These are phyloP conservation scores for Thumatha senex DNA, from an alignment of 2,888 invertebrate species.

Conservation along the genomic window DNA sequence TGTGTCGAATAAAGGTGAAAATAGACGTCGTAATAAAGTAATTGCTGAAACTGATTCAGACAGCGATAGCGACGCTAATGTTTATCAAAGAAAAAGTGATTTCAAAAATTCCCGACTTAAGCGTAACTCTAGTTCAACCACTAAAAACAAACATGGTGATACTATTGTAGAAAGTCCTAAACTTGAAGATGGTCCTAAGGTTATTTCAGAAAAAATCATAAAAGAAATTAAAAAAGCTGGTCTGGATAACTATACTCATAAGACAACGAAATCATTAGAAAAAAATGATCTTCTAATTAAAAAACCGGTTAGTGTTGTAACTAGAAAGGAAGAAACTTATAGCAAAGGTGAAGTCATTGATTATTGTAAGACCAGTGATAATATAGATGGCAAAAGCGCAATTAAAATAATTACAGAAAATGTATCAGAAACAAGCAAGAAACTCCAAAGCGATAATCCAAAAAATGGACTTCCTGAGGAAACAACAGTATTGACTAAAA, in stretches of 20 bases:
- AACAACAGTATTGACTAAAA: constrained; percentile 52
- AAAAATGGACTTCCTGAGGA: constrained; percentile 41
- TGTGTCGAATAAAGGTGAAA: constrained; percentile 78
- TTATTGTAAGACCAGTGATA: constrained; percentile 32
- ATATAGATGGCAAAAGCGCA: constrained; percentile 15
- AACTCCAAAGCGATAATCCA: constrained; percentile 30
- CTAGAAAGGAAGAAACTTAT: constrained; percentile 42
- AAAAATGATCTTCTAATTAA: constrained; percentile 41
- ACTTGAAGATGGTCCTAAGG: constrained; percentile 60
- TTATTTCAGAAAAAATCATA: constrained; percentile 63
- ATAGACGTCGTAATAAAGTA: constrained; percentile 75
- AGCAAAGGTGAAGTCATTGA: constrained; percentile 36
- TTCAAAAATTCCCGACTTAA: constrained; percentile 75
- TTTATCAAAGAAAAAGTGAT: constrained; percentile 73
- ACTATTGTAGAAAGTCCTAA: constrained; percentile 54
- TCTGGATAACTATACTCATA: constrained; percentile 53
- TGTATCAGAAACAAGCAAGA: constrained; percentile 26
- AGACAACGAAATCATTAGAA: constrained; percentile 32
- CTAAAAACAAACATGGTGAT: constrained; percentile 68
- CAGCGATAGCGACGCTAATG: constrained; percentile 66
- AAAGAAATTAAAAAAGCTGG: constrained; percentile 67
- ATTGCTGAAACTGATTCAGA: constrained; percentile 74
- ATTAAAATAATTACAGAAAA: constrained; percentile 34
- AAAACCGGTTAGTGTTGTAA: constrained; percentile 32
- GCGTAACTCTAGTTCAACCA: constrained; percentile 68